Evolutionary conservation across 2,888 invertebrate species (phyloP).

Genomic region (Hydriomena furcata): DNA sequence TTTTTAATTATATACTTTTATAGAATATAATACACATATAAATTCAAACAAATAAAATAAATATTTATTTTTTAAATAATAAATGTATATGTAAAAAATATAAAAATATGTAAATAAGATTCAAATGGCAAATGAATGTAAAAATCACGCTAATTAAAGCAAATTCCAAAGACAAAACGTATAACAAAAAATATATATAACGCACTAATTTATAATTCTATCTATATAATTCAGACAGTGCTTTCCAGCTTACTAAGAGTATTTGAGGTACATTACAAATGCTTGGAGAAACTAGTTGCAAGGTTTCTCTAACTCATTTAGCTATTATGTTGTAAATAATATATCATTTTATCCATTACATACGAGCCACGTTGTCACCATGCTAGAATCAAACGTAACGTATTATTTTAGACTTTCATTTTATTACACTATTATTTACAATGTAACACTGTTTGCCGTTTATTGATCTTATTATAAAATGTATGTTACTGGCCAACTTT

Average conservation of each 20-base stretch:
- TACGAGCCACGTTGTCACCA: slow-evolving; percentile 37
- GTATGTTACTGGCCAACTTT: no score
- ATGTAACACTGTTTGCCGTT: not conserved
- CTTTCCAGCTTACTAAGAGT: slow-evolving; percentile 41
- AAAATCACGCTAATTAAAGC: slow-evolving; percentile 61
- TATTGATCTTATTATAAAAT: slow-evolving; percentile 12
- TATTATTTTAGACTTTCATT: slow-evolving; percentile 4
- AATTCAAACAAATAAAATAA: slow-evolving; percentile 12
- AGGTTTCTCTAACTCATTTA: slow-evolving; percentile 37
- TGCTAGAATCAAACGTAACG: slow-evolving; percentile 28
- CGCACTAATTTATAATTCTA: slow-evolving; percentile 44
- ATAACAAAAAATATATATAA: slow-evolving; percentile 38
- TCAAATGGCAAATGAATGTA: slow-evolving; percentile 24
- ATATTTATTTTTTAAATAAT: no score
- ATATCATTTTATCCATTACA: slow-evolving; percentile 35
- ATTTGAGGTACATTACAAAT: slow-evolving; percentile 62
- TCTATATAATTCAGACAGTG: slow-evolving; percentile 26
- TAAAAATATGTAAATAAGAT: not conserved
- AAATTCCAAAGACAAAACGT: slow-evolving; percentile 66
- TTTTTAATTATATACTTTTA: slow-evolving; percentile 26
- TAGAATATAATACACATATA: slow-evolving; percentile 23
- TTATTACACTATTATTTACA: not conserved
- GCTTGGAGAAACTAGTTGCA: slow-evolving; percentile 36
- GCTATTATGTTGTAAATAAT: slow-evolving; percentile 31
- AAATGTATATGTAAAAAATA: no score